phyloP scores from a whole-genome alignment of 2,888 invertebrate genomes.

The Ectemnius cavifrons region DNA sequence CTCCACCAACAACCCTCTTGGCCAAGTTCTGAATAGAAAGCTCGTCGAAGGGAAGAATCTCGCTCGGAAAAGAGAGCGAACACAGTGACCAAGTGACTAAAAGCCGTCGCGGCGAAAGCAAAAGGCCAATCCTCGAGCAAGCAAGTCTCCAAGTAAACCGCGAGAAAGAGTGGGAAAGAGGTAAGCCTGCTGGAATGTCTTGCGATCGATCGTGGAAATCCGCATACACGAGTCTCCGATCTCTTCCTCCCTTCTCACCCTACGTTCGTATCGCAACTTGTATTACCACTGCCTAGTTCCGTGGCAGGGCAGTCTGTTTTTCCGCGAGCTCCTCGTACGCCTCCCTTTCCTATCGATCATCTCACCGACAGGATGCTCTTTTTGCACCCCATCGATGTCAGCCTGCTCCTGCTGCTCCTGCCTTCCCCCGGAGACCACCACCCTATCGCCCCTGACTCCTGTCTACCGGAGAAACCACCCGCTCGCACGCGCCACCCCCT shows the following conservation, averaged over 20 bases:
- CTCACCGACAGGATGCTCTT: slow-evolving; percentile 24
- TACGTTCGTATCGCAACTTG: slow-evolving; percentile 24
- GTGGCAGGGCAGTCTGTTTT: background rate
- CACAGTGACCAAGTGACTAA: no score
- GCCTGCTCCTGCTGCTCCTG: no score
- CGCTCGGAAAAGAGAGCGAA: no score
- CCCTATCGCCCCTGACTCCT: background rate
- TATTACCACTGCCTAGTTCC: background rate
- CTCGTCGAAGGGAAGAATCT: no score
- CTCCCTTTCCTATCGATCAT: slow-evolving; percentile 45
- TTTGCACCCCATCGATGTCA: background rate
- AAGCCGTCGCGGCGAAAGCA: background rate
- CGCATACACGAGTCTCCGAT: slow-evolving; percentile 28
- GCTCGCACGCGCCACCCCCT: background rate
- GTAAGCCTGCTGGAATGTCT: slow-evolving; percentile 37
- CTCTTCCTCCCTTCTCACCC: slow-evolving; percentile 35
- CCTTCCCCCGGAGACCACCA: background rate
- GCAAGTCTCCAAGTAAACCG: no score
- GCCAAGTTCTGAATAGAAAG: no score
- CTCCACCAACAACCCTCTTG: no score
- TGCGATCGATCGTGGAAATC: slow-evolving; percentile 53
- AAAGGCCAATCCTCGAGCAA: no score
- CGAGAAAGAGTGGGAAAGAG: slow-evolving; percentile 15
- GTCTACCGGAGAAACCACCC: background rate
- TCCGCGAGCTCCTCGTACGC: background rate